A percentile compares a stretch with the other conserved stretches of the same genome.
phyloP scores from a whole-genome alignment of 30 jellyfish, hydroid and myxozoan genomes.

The Hydractinia echinata region DNA sequence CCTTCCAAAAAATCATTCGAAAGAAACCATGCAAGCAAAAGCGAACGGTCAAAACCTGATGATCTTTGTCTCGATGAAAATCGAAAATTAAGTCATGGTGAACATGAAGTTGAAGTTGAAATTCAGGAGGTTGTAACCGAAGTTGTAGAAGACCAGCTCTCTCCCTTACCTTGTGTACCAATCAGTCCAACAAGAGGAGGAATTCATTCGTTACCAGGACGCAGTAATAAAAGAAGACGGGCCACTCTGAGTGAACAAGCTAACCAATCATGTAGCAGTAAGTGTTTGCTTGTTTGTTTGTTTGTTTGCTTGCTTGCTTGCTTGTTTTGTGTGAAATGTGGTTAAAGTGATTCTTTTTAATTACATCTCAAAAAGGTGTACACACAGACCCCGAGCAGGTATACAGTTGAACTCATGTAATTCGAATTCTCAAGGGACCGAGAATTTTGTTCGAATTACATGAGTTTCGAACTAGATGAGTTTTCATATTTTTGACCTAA shows the following conservation, averaged over 20 bases:
- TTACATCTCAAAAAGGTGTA: no score
- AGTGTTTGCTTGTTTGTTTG: not conserved
- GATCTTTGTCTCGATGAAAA: not conserved
- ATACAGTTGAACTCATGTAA: no score
- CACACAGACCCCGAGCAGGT: no score
- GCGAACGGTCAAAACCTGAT: not conserved
- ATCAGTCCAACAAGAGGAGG: conserved; percentile 64
- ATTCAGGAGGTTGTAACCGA: conserved; percentile 1
- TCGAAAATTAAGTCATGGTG: conserved; percentile 18
- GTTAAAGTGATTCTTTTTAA: no score
- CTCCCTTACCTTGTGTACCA: conserved; percentile 50
- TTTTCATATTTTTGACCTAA: no score
- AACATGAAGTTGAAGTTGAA: conserved; percentile 26
- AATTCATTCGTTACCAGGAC: conserved; percentile 68
- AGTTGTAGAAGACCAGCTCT: conserved; percentile 27
- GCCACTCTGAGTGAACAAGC: not conserved
- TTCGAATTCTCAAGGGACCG: no score
- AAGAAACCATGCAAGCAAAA: not conserved
- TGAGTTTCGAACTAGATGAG: no score
- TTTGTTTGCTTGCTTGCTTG: not conserved
- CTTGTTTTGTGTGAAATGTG: not conserved
- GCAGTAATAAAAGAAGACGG: conserved; percentile 45
- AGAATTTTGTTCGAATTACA: no score
- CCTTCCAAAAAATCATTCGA: not conserved
- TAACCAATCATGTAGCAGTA: conserved; percentile 31